Evolutionary conservation across 1,140 invertebrate genomes (phyloP).

Genomic region (Eurytemora carolleeae): DNA sequence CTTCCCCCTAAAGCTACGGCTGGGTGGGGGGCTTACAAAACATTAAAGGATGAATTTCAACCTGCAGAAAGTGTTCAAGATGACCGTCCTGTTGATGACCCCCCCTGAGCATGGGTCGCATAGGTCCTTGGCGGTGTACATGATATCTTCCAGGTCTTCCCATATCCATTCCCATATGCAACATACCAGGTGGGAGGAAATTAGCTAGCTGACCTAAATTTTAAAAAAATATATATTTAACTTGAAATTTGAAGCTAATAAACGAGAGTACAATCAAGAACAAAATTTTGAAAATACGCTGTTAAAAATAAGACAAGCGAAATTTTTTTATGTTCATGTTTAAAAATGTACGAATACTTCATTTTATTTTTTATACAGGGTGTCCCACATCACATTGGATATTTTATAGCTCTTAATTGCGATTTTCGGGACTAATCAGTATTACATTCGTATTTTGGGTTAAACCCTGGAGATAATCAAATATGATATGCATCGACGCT

Average conservation of each 20-base stretch:
- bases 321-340: no score
- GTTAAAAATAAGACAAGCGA: no score
- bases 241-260: no score
- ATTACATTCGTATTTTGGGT: no score
- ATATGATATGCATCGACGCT: no score
- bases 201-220: neutral
- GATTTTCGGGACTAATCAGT: no score
- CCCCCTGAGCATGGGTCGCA: neutral
- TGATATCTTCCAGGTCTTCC: neutral
- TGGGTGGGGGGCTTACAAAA: neutral
- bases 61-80: neutral
- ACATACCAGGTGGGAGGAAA: neutral
- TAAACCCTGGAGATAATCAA: no score
- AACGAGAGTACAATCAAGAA: neutral
- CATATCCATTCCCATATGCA: neutral
- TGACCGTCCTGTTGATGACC: neutral
- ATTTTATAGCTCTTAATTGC: no score
- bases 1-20: no score
- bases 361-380: no score
- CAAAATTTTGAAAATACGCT: neutral
- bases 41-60: neutral
- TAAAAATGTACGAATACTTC: no score
- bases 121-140: neutral
- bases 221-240: neutral
- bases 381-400: no score